Percentiles rank a stretch among this genome's conserved stretches.
Conservation (phyloP, 2,888 invertebrate genomes). For the Temnothorax unifasciatus region DNA sequence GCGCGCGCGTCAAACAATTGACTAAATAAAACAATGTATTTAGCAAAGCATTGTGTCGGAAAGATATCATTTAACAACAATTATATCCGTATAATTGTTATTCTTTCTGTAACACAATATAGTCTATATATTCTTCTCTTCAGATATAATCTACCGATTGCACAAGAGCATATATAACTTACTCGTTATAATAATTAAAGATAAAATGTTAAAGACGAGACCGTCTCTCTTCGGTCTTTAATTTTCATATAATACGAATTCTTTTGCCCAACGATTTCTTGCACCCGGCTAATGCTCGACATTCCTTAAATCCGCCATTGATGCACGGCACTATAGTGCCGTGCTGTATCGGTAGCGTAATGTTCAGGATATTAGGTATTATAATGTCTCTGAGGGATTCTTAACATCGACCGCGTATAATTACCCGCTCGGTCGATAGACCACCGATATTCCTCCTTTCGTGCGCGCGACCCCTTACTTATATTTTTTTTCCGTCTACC, state of each 20-base stretch:
- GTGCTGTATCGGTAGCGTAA: background rate
- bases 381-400: slow-evolving; percentile 43
- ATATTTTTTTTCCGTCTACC: slow-evolving; percentile 20
- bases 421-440: slow-evolving; percentile 46
- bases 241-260: background rate
- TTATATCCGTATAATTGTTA: background rate
- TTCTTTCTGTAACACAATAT: background rate
- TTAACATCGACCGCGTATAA: slow-evolving; percentile 53
- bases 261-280: background rate
- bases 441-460: slow-evolving; percentile 43
- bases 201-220: background rate
- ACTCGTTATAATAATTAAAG: background rate
- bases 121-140: background rate
- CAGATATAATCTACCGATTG: background rate
- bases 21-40: slow-evolving; percentile 30
- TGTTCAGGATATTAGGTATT: slow-evolving; percentile 24
- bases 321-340: background rate
- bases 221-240: background rate
- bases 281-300: background rate
- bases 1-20: background rate
- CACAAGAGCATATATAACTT: background rate
- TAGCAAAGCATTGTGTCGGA: background rate
- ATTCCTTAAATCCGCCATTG: background rate
- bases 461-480: slow-evolving; percentile 22
- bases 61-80: background rate